Conservation (phyloP, 2,888 invertebrate genomes). For the Sipha maydis region DNA sequence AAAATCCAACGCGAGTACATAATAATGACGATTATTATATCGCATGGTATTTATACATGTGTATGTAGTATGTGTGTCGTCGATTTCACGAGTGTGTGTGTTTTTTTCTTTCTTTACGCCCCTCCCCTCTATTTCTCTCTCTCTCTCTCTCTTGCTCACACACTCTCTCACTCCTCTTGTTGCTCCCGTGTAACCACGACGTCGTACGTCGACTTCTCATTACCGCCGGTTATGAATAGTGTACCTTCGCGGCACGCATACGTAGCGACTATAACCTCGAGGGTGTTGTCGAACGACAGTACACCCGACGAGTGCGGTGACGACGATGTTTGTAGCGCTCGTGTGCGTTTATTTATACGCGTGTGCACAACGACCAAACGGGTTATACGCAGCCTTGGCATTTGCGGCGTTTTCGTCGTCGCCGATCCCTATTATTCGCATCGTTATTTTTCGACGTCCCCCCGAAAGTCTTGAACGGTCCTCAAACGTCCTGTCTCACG, state of each 20-base stretch:
- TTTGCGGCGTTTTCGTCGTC: neutral
- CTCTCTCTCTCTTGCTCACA: too few species aligned
- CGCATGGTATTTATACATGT: too few species aligned
- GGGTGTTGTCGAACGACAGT: constrained; percentile 31
- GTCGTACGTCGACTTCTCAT: neutral
- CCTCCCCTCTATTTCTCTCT: too few species aligned
- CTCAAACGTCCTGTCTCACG: too few species aligned
- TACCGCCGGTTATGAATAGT: neutral
- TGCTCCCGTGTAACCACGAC: neutral
- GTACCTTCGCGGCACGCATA: neutral
- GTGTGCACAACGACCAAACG: neutral
- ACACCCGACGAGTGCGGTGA: neutral
- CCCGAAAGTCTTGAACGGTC: too few species aligned
- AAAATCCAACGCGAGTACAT: too few species aligned
- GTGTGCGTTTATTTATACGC: neutral
- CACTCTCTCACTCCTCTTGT: neutral
- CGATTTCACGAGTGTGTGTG: neutral
- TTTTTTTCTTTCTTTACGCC: too few species aligned
- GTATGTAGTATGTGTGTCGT: neutral
- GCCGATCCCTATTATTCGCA: neutral
- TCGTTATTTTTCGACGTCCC: neutral
- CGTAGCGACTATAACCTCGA: neutral
- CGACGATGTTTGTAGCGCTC: neutral
- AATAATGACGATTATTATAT: too few species aligned
- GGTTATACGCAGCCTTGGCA: constrained; percentile 33